Base-by-base conservation (phyloP, 2,888 invertebrate species). In the Catocala sponsa region DNA sequence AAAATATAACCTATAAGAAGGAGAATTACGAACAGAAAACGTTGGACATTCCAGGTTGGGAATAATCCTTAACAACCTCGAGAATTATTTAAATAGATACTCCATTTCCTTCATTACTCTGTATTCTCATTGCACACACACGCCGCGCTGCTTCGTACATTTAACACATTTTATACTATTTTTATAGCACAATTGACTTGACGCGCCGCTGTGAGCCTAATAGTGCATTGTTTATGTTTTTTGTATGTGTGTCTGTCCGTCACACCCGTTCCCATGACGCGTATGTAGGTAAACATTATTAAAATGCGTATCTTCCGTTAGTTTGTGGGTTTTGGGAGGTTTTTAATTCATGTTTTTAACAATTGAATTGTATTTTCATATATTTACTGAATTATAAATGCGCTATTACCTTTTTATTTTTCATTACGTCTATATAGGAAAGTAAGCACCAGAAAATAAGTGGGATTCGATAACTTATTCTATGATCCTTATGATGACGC, bases 161-260 rank as follows among this genome's bases (percentile, higher is more conserved):
- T 84, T 77, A 77, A 81, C 77, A 80, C 80, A 74, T 78, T 81
- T 83, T 83, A 76, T 77, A 66, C 65, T 56, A 79, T 80, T 78
- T 78, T 76, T 82, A 72, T 83, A 78, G 76, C 72, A 68, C 72
- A 75, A 77, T 78, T 80, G 78, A 71, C 72, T 66, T 72, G 69
- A 58, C 48, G 59, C 65, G 68, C 65, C 61, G 55, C 44, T 66
- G 56, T 59, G 58, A 41, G 12, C 15, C 43, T 77, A 75, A 76
- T 78, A 62, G 70, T 55, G 58, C 53, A 74, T 79, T 74, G 76
- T 72, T 65, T 65, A 54, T 55, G 13, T 13, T 70, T 25, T 68
- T 71, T 62, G 50, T 59, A 9, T 38, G 59, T 61, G 33, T 59
- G 57, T 58, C 50, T 52, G 56, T 61, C 60, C 57, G 46, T 43